These are phyloP conservation scores for Theocolax elegans DNA, from an alignment of 1,140 invertebrate species.

Conservation along the genomic window DNA sequence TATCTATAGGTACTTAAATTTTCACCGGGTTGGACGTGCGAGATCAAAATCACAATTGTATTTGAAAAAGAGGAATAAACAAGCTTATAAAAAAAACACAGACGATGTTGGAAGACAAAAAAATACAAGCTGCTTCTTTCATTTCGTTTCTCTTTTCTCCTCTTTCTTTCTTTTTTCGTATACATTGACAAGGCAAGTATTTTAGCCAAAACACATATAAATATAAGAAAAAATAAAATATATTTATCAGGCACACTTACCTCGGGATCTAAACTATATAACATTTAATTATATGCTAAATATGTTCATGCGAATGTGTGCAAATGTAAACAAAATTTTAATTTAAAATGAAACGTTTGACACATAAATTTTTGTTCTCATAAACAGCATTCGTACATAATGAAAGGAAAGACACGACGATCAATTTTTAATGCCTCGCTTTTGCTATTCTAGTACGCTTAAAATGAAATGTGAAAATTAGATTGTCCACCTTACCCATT, in stretches of 20 bases:
- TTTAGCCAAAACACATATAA: conserved; percentile 4
- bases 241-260: conserved; percentile 32
- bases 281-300: neutral
- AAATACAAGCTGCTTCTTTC: conserved; percentile 6
- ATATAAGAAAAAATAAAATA: conserved; percentile 3
- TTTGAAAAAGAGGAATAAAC: no score
- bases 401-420: conserved; percentile 5
- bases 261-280: conserved; percentile 13
- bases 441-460: neutral
- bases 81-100: conserved; percentile 4
- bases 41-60: conserved; percentile 26
- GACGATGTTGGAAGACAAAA: conserved; percentile 24
- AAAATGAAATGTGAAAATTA: neutral
- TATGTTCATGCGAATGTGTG: conserved; percentile 25
- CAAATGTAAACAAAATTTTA: conserved; percentile 8
- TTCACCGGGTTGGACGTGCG: conserved; percentile 18
- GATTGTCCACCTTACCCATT: no score
- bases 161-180: conserved; percentile 17
- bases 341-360: conserved; percentile 7
- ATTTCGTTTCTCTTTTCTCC: no score
- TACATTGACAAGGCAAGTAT: conserved; percentile 24
- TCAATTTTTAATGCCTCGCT: conserved; percentile 11
- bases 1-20: neutral
- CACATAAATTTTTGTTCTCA: conserved; percentile 7
- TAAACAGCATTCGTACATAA: conserved; percentile 9